These are phyloP conservation scores for Pterois miles DNA, from an alignment of 2,797 vertebrate genomes.

Conservation along the genomic window DNA sequence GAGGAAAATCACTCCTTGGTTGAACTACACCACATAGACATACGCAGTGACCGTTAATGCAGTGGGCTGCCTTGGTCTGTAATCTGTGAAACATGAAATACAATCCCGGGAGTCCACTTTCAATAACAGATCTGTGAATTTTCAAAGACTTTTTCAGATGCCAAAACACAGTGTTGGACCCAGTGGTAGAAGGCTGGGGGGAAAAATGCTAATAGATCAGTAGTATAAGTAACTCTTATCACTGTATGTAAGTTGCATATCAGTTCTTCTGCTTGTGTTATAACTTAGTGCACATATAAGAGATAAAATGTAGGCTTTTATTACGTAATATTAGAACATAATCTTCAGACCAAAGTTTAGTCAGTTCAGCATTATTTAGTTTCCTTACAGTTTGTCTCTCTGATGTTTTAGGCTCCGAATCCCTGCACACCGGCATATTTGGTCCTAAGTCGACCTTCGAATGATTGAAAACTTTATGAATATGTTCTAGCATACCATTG, in stretches of 20 bases:
- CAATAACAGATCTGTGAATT: background rate
- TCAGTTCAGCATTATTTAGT: background rate
- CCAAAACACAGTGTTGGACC: background rate
- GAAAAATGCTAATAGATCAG: background rate
- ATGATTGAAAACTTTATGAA: slow-evolving; percentile 17
- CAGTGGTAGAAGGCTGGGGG: background rate
- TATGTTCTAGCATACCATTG: background rate
- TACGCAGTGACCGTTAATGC: background rate
- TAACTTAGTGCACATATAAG: background rate
- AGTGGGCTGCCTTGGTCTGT: background rate
- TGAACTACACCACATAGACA: background rate
- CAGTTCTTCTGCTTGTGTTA: background rate
- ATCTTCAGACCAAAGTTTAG: background rate
- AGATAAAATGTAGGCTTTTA: background rate
- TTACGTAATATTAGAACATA: background rate
- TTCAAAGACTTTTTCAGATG: background rate
- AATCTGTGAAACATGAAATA: too few relatives aligned
- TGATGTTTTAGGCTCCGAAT: background rate
- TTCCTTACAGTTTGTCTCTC: background rate
- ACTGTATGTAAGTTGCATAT: background rate
- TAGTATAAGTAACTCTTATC: background rate
- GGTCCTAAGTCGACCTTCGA: slow-evolving; percentile 4
- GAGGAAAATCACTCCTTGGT: background rate
- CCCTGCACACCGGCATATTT: background rate
- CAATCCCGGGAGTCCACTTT: background rate